phyloP scores from a whole-genome alignment of 2,888 invertebrate genomes.

The Galerucella pusilla region DNA sequence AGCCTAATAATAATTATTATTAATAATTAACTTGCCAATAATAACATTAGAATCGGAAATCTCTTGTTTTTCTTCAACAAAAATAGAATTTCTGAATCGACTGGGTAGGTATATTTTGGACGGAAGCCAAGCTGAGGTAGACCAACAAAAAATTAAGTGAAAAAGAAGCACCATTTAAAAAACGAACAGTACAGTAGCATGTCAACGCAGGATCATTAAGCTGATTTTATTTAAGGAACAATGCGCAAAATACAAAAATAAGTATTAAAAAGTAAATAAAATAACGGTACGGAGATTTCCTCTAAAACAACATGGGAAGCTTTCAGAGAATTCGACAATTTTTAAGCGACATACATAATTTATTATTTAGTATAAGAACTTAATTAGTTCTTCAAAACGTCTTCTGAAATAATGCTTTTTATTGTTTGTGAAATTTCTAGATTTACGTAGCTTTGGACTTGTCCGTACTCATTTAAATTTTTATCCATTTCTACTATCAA shows the following conservation, averaged over 20 bases:
- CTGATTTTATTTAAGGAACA: background rate
- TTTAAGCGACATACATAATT: too few relatives aligned
- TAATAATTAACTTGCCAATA: background rate
- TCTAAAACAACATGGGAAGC: too few relatives aligned
- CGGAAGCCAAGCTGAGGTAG: conserved; percentile 8
- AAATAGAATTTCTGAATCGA: conserved; percentile 5
- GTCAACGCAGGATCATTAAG: background rate
- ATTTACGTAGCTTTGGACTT: too few relatives aligned
- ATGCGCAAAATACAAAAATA: background rate
- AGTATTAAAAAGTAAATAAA: too few relatives aligned
- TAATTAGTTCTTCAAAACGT: too few relatives aligned
- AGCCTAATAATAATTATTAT: background rate
- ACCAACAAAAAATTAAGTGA: background rate
- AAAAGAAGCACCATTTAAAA: background rate
- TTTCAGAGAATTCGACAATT: too few relatives aligned
- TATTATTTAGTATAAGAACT: too few relatives aligned
- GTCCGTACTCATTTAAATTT: too few relatives aligned
- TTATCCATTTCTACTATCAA: too few relatives aligned
- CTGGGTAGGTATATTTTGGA: background rate
- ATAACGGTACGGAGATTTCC: background rate
- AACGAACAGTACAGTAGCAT: background rate
- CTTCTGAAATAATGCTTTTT: too few relatives aligned
- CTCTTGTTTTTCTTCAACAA: conserved; percentile 10
- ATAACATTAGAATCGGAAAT: background rate
- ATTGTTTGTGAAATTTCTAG: too few relatives aligned